phyloP scores from a whole-genome alignment of 2,888 invertebrate genomes.

The Phortica magna region DNA sequence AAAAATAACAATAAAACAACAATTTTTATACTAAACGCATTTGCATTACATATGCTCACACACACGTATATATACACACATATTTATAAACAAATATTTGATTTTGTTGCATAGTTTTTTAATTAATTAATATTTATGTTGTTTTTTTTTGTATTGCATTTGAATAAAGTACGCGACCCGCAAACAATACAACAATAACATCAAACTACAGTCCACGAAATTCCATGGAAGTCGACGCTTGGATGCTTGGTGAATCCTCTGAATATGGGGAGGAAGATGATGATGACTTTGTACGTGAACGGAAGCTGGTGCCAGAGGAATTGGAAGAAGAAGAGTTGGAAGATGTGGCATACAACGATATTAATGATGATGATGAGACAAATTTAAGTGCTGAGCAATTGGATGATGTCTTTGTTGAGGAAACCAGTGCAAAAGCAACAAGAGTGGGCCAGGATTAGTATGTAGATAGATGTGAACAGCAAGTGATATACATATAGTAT shows the following conservation, averaged over 20 bases:
- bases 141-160: neutral
- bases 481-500: conserved; percentile 17
- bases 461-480: conserved; percentile 4
- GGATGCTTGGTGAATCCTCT: conserved; percentile 69
- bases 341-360: neutral
- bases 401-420: conserved; percentile 23
- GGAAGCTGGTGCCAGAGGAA: no score
- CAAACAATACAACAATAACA: conserved; percentile 65
- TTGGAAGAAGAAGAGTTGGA: neutral
- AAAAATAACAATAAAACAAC: conserved; percentile 22
- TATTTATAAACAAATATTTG: neutral
- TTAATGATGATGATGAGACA: neutral
- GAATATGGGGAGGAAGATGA: conserved; percentile 57
- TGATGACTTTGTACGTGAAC: conserved; percentile 36
- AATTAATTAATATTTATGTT: conserved; percentile 21
- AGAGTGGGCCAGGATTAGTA: conserved; percentile 25
- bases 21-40: conserved; percentile 12
- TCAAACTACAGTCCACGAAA: conserved; percentile 63
- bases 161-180: conserved; percentile 55
- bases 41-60: conserved; percentile 40
- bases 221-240: conserved; percentile 67
- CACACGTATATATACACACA: conserved; percentile 32
- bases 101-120: neutral
- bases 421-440: neutral
- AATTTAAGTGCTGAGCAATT: conserved; percentile 15